Base-by-base conservation (phyloP, 2,888 invertebrate genomes). In the Folsomia manolachei region DNA sequence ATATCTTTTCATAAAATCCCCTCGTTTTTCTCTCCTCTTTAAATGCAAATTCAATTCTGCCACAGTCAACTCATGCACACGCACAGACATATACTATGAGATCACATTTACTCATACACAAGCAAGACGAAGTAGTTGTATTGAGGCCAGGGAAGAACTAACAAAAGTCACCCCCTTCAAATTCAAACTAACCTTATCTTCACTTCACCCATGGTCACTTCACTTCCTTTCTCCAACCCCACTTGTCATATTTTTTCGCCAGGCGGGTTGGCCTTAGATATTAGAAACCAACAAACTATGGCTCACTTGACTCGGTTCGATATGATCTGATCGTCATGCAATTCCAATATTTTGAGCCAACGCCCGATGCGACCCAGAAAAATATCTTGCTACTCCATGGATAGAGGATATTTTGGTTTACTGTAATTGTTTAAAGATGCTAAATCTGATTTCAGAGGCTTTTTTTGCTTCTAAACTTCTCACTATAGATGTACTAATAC, bases 1-100 rank as follows among this genome's bases (percentile, higher is more conserved):
- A 66, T 51, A 66, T 66, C 65, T 66, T 66, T 66, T 66, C 65
- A 66, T 66, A 66, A 51, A 66, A 27, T 51, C 39, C 24, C 23
- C 56, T 19, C 56, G 18, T 39, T 39, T 39, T 27, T 64, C 26
- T 23, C 56, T 19, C 56, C 21, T 56, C 56, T 56, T 56, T 56
- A 56, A 56, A 56, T 56, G 56, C 56, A 56, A 56, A 56, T 56
- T 56, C 56, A 56, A 56, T 56, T 56, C 56, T 56, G 56, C 56
- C 56, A 39, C 39, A 39, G 7, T n/a, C n/a, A n/a, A 39, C 14
- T 9, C 39, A 39, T 39, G 39, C 39, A 39, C 39, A 14, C 39
- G 39, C n/a, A n/a, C n/a, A n/a, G n/a, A n/a, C n/a, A n/a, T n/a
- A n/a, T n/a, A n/a, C n/a, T n/a, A n/a, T n/a, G n/a, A n/a, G n/a